Evolutionary conservation across 2,888 invertebrate species (phyloP).

Genomic region (Itoplectis maculator): DNA sequence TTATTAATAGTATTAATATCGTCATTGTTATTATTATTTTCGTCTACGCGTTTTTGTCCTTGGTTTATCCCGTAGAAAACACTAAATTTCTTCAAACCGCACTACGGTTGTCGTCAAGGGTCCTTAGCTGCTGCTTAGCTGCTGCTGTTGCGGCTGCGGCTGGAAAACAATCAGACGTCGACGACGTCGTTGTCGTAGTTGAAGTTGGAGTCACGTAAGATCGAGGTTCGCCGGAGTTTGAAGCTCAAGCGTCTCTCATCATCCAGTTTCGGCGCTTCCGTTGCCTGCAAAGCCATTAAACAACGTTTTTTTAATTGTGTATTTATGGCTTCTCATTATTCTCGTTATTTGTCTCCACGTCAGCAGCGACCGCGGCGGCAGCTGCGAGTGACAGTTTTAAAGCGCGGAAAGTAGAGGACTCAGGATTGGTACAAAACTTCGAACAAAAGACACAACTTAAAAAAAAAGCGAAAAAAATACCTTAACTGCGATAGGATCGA

Average conservation of each 20-base stretch:
- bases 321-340: neutral
- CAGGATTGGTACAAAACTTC: slow-evolving; percentile 6
- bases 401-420: too few species aligned
- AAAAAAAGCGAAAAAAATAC: slow-evolving; percentile 73
- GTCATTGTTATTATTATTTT: slow-evolving; percentile 19
- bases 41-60: slow-evolving; percentile 51
- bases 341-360: neutral
- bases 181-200: slow-evolving; percentile 83
- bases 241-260: slow-evolving; percentile 80
- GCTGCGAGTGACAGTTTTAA: too few species aligned
- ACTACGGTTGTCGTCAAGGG: slow-evolving; percentile 35
- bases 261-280: slow-evolving; percentile 83
- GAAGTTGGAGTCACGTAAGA: slow-evolving; percentile 83
- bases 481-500: slow-evolving; percentile 80
- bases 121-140: slow-evolving; percentile 28
- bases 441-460: slow-evolving; percentile 37
- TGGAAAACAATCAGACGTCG: slow-evolving; percentile 78
- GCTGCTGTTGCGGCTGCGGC: slow-evolving; percentile 37
- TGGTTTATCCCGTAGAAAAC: slow-evolving; percentile 58
- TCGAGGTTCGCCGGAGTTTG: slow-evolving; percentile 82
- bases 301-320: neutral
- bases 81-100: slow-evolving; percentile 55
- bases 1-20: too few species aligned
- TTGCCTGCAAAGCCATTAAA: slow-evolving; percentile 76
- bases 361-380: too few species aligned